Evolutionary conservation across 2,888 invertebrate genomes (phyloP), one percentile per base, ranked within the genome.

Genomic region (Polydrusus tereticollis): DNA sequence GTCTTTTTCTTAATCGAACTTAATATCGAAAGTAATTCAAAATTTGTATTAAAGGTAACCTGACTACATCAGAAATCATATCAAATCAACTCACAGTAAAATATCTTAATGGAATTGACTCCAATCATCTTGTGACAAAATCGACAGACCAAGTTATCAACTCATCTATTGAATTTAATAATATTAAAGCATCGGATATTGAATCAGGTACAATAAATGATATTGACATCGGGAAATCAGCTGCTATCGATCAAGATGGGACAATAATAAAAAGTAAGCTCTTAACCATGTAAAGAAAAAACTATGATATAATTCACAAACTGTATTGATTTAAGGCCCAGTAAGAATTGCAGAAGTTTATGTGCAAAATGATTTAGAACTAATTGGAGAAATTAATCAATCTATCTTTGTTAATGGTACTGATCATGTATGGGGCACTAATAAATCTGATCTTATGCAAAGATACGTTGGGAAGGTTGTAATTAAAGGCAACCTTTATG

Each of bases 391-490:
- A 21, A 38, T 79, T 14, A 77, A 77, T 41, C 57, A 76, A 38
- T 66, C 72, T 1, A 75, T 75, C 2, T 73, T 78, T 52, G 29
- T 66, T 38, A 76, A 74, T 33, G 71, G 75, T 64, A 76, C 77
- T 23, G 75, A 80, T 57, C 79, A 81, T 55, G 76, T 81, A 16
- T 74, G 80, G 21, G 83, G 81, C 21, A 80, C 81, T 2, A 79
- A 80, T 65, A 78, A 81, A 71, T 78, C 79, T 4, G 82, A 85
- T 76, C 79, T 82, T 41, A 72, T 81, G 2, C 85, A 85, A 79
- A 79, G 78, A 70, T 85, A 85, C 63, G 76, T 75, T n/a, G 81
- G 80, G 26, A 80, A 80, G 60, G 80, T 85, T n/a, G 80, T 73
- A 76, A 82, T 85, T 63, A 77, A 76, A 21, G 85, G 85, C 4